Conservation (phyloP, 2,113 vertebrate species). For the Hyaena hyaena region DNA sequence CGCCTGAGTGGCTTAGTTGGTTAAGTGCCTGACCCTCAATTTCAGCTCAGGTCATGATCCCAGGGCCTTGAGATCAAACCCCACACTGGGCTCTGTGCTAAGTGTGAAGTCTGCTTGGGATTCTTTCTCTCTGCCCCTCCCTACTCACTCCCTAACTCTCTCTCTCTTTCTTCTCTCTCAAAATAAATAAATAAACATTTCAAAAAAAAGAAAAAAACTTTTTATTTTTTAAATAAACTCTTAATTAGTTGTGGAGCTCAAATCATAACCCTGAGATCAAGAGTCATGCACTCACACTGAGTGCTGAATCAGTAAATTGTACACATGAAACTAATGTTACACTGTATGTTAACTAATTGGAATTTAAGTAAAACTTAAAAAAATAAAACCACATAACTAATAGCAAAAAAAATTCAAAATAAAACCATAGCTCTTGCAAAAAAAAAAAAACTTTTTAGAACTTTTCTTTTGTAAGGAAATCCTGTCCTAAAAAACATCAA, state of each 20-base stretch:
- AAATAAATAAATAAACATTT: background rate
- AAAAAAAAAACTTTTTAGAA: no score
- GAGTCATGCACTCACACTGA: no score
- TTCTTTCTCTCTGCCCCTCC: background rate
- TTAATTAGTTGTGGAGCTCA: no score
- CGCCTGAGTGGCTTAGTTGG: background rate
- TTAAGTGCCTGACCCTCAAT: background rate
- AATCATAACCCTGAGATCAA: no score
- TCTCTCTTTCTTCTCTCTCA: background rate
- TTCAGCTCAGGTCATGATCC: background rate
- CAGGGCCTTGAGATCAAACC: background rate
- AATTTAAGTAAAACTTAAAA: no score
- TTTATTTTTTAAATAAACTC: no score
- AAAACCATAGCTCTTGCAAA: no score
- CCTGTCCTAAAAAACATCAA: background rate
- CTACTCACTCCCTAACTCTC: background rate
- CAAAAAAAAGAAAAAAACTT: background rate
- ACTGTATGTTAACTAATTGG: no score
- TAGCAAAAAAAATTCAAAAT: no score
- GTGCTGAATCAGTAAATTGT: no score
- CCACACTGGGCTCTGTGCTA: background rate
- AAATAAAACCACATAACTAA: no score
- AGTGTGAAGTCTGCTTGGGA: background rate
- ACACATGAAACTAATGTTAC: no score
- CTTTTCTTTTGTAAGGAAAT: background rate